Evolutionary conservation across 2,113 vertebrate species (phyloP).

Genomic region (Strix aluco): DNA sequence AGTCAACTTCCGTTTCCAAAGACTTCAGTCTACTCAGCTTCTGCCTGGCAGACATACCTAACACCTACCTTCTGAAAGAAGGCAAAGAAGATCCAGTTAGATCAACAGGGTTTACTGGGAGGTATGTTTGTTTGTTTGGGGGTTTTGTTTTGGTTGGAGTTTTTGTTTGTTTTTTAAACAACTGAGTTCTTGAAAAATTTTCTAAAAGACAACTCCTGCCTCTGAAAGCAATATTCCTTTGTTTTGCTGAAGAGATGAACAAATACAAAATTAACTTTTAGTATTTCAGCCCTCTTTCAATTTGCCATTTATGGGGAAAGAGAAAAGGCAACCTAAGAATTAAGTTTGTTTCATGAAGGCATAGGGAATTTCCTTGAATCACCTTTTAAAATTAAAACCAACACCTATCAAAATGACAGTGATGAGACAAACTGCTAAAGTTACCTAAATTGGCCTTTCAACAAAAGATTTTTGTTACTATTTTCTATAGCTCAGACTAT

Average conservation of each 20-base stretch:
- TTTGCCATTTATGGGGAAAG: not conserved
- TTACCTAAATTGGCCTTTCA: not conserved
- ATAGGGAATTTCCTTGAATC: not conserved
- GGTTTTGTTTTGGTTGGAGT: not conserved
- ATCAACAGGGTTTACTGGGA: not conserved
- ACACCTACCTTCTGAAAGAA: constrained; percentile 10
- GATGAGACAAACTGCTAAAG: not conserved
- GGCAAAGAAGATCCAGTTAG: not conserved
- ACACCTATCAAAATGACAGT: not conserved
- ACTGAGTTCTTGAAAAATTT: constrained; percentile 31
- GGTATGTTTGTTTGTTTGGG: not conserved
- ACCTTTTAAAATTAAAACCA: not conserved
- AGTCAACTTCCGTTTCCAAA: not conserved
- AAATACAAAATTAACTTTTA: constrained; percentile 48
- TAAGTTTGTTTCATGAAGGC: not conserved
- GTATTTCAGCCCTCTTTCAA: constrained; percentile 25
- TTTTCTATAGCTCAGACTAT: not conserved
- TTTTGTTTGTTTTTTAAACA: not conserved
- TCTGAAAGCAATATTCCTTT: constrained; percentile 46
- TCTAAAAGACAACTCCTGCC: constrained; percentile 42
- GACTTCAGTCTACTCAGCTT: not conserved
- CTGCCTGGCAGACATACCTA: not conserved
- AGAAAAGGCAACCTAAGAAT: not conserved
- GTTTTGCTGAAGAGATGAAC: constrained; percentile 57
- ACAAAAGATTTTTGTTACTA: not conserved